Base-by-base conservation (phyloP, 1,140 invertebrate genomes). In the Leptinotarsa undecemlineata region DNA sequence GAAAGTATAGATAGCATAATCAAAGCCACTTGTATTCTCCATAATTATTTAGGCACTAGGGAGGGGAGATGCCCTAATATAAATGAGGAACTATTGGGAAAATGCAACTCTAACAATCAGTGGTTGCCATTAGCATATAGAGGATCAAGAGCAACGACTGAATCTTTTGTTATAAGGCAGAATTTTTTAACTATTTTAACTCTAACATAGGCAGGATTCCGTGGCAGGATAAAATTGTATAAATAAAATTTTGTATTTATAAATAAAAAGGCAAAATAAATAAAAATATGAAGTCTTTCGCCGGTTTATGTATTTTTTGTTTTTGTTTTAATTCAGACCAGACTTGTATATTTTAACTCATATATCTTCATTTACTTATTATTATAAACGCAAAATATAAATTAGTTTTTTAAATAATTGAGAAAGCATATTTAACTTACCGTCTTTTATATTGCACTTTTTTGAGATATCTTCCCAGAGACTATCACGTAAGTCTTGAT, bases 11-110 rank as follows among this genome's bases (percentile, higher is more conserved):
- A 66, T 68, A 66, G 63, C 17, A 68, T 73, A 64, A 57, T 76
- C 26, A 51, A 73, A 68, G 74, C 74, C 20, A 21, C 68, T 21
- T 76, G 61, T 68, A 57, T 76, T 66, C 61, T 74, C 11, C 75
- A 76, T 33, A 74, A 76, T 74, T 76, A 62, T 63, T 63, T 72
- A 63, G 62, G 62, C 62, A 21, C 19, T 64, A 64, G 62, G 23
- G 19, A 20, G 19, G 62, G 62, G 23, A 64, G 13, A 21, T 64
- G 14, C 14, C 62, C 48, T 51, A 51, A 64, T 21, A 64, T 26
- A 64, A 64, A 64, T 64, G 19, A 64, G 23, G 62, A 64, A 64
- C 19, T 64, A 21, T 64, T 64, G 62, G 62, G 21, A 64, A 64
- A 20, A 64, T 13, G 23, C 19, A 14, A 14, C 19, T 21, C 62